Conservation (phyloP, 92 coral and sea anemone genomes). For the Meandrina meandrites region DNA sequence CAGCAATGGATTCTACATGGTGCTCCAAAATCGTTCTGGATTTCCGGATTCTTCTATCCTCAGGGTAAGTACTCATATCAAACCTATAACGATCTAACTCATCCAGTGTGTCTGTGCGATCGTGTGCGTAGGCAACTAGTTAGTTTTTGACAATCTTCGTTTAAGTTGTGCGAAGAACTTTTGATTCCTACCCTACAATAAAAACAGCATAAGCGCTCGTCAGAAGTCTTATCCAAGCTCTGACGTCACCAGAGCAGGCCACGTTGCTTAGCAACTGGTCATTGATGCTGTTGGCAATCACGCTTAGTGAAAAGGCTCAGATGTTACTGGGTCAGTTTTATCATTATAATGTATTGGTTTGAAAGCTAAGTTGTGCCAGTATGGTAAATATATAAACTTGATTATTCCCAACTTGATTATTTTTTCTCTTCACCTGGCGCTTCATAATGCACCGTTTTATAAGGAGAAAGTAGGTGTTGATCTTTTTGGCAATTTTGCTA, state of each 20-base stretch:
- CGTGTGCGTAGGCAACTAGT: not conserved
- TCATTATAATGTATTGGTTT: too few relatives aligned
- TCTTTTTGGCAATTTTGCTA: slow-evolving; percentile 23
- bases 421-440: not conserved
- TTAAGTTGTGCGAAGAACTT: not conserved
- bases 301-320: too few relatives aligned
- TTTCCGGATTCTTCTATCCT: slow-evolving; percentile 98
- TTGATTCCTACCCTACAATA: not conserved
- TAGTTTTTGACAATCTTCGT: not conserved
- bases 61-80: slow-evolving; percentile 68
- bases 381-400: not conserved
- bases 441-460: not conserved
- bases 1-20: slow-evolving; percentile 99
- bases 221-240: too few relatives aligned
- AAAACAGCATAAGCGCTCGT: not conserved
- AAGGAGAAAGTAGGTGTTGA: not conserved
- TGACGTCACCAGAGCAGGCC: not conserved
- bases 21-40: slow-evolving; percentile 95
- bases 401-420: not conserved
- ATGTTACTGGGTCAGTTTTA: too few relatives aligned
- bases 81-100: not conserved
- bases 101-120: not conserved
- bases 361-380: not conserved
- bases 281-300: too few relatives aligned
- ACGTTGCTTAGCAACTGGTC: not conserved